Evolutionary conservation across 2,888 invertebrate species (phyloP), one percentile per base, ranked within the genome.

Genomic region (Synergus laeviventris): DNA sequence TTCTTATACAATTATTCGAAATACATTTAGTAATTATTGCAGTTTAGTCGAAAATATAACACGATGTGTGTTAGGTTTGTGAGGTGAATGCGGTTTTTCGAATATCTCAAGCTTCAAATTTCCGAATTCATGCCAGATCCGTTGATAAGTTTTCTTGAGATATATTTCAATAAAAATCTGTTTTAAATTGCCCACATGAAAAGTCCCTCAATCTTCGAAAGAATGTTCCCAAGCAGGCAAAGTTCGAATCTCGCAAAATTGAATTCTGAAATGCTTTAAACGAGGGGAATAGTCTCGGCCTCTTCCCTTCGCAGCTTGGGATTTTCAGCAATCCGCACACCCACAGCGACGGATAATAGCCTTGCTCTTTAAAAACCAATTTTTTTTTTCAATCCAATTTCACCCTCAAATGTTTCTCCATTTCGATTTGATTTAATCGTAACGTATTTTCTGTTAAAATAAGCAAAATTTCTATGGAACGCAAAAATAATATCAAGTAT

Each of bases 211-310:
- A 36, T 70, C 31, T 21, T 24, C 21, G 66, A 45, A 24, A 21
- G 42, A 45, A 66, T 45, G 14, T 66, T 45, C 14, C 16, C 24
- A 45, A 14, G 7, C 42, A 66, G 24, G 21, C 66, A 66, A 66
- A 66, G 66, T 66, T 45, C 45, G 45, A 66, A 66, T 42, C 66
- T 66, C 66, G 42, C 7, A 45, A 66, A 66, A 66, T 66, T 66
- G 66, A 24, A 66, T 66, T 42, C 42, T 24, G 24, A 66, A 66
- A 45, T 66, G 16, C 49, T 49, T 70, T 36, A 70, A 60, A 39
- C 38, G n/a, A 31, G 49, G 49, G 12, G 49, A 70, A 49, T 70
- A n/a, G 49, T n/a, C 45, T 66, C 66, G 66, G 31, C 31, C n/a
- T 70, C 24, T 31, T 31, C 7, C 49, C n/a, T n/a, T 70, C 49